Base-by-base conservation (phyloP, 2,888 invertebrate genomes). In the Scrobipalpa atriplicella region DNA sequence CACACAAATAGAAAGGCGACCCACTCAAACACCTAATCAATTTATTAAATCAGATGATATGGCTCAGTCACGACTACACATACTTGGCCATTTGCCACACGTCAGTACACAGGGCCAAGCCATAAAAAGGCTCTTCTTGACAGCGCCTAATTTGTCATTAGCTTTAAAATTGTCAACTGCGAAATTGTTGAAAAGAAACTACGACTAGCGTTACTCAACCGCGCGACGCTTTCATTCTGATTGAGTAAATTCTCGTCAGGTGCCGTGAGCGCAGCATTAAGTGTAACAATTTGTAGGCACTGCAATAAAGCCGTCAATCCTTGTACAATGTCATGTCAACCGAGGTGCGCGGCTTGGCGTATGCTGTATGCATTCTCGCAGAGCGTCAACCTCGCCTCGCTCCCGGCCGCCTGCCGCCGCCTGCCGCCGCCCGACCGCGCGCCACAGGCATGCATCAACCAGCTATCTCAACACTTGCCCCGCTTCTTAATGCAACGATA, bases 341-440 rank as follows among this genome's bases (percentile, higher is more conserved):
- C 79, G 81, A 82, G 85, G 81, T 77, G 82, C 82, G 84, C 82
- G 80, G 73, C 81, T 82, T 81, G 83, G 84, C 83, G 85, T n/a
- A n/a, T n/a, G n/a, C n/a, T n/a, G n/a, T n/a, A n/a, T n/a, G n/a
- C 89, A 87, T 89, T 88, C 89, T 87, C 85, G 80, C 80, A 80
- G 90, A 89, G 83, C 89, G 86, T 89, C 90, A 90, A 90, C 90
- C 90, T 88, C 87, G 79, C 72, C 65, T 2, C 68, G 69, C 72
- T 75, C 76, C 75, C 71, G 72, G 70, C 72, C 72, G 71, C 73
- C 47, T 16, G 8, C 18, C 54, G 13, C 54, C 9, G 29, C 29
- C 54, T 21, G 77, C 72, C 76, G 73, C 74, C 73, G 73, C 74
- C 77, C 75, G 21, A 11, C 60, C 18, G 43, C 56, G 62, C 41